Conservation (phyloP, 2,888 invertebrate genomes). For the Cephalotes varians region DNA sequence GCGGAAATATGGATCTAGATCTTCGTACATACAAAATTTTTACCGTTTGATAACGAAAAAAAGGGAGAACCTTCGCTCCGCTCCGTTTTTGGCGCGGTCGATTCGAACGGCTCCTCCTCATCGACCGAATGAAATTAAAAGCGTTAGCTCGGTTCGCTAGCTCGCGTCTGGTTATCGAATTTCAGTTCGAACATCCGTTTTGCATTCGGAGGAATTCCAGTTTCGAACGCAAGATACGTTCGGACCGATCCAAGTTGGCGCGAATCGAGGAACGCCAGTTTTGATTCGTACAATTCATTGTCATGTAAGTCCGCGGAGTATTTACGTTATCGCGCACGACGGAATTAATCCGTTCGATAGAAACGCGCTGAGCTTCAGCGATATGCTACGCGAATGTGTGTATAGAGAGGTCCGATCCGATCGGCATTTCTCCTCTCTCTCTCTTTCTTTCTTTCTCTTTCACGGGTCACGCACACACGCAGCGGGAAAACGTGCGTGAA, state of each 20-base stretch:
- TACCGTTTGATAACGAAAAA: background rate
- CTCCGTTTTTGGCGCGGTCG: constrained; percentile 2
- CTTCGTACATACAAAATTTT: background rate
- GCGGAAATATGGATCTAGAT: background rate
- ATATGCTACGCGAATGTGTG: constrained; percentile 5
- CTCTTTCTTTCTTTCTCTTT: constrained; percentile 5
- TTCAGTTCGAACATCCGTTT: background rate
- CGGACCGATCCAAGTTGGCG: background rate
- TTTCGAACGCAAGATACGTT: background rate
- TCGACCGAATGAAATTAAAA: background rate
- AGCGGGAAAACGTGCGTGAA: constrained; percentile 34
- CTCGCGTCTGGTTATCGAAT: background rate
- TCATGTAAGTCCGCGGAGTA: background rate
- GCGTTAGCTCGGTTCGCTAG: background rate
- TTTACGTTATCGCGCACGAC: constrained; percentile 41
- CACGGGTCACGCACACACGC: background rate
- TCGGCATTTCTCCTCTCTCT: background rate
- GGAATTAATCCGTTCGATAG: constrained; percentile 47
- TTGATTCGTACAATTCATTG: constrained; percentile 25
- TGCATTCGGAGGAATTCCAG: background rate
- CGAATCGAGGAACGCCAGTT: background rate
- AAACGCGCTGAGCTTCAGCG: constrained; percentile 15
- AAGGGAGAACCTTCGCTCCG: background rate
- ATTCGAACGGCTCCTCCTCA: background rate
- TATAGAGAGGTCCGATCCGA: constrained; percentile 9